Conservation (phyloP, 1,140 invertebrate genomes). For the Polypedilum vanderplanki region DNA sequence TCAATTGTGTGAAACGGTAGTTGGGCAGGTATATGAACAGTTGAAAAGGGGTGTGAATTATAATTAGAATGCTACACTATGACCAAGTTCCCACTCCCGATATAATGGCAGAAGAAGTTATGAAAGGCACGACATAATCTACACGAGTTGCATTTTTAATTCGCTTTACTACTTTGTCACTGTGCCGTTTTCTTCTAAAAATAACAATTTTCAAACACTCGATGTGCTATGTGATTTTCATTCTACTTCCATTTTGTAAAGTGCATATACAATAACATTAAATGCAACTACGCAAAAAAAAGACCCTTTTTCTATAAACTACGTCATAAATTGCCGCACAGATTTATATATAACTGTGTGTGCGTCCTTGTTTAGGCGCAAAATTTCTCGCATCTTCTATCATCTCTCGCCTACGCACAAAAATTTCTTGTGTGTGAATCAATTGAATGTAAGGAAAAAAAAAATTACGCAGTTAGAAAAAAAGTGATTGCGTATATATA, state of each 20-base stretch:
- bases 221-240: too few species aligned
- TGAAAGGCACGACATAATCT: neutral
- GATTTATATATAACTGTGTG: neutral
- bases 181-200: too few species aligned
- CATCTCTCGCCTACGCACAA: neutral
- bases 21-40: too few species aligned
- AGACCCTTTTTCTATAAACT: neutral
- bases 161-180: too few species aligned
- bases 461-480: too few species aligned
- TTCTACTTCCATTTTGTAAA: neutral
- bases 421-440: constrained; percentile 10
- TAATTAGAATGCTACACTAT: too few species aligned
- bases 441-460: neutral
- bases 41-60: too few species aligned
- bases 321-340: constrained; percentile 9
- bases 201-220: too few species aligned
- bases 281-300: neutral
- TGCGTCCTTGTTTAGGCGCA: neutral
- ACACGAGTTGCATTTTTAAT: neutral
- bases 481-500: too few species aligned
- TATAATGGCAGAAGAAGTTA: neutral
- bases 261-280: neutral
- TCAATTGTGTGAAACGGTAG: too few species aligned
- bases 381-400: constrained; percentile 15
- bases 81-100: too few species aligned